Evolutionary conservation across 2,797 vertebrate species (phyloP), one percentile per base, ranked within the genome.

Genomic region (Tarsius wallacei): DNA sequence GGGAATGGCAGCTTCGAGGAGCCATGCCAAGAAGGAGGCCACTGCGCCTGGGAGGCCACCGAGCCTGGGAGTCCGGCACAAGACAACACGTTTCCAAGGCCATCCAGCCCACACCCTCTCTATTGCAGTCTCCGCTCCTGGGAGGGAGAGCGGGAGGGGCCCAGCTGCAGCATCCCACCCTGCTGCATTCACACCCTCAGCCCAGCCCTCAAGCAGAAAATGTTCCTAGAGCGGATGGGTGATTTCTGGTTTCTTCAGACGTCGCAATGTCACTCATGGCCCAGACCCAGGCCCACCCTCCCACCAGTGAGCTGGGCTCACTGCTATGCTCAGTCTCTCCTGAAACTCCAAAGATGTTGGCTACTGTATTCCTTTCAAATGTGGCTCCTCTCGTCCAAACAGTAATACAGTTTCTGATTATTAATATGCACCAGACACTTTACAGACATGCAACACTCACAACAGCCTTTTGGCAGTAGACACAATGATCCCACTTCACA

Each of bases 171-270:
- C 94, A 87, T 28, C 24, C 13, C 21, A 31, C 87, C 57, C 51
- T 33, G 28, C 76, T 31, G 36, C 19, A 36, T 61, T 93, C 96
- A 93, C 88, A 87, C 94, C 97, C 93, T 97, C 73, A n/a, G 53
- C 19, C 10, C n/a, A 61, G 78, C 88, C 90, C 59, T 73, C 7
- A 4, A 88, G 96, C 70, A 74, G 77, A 90, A 94, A 88, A 78
- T 19, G 85, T 97, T 95, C 83, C 88, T 91, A 84, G 82, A 95
- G 57, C n/a, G 1, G 7, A 31, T 71, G n/a, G 36, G 14, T 19
- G 49, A 83, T 70, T 87, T 70, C 76, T 63, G 70, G 31, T 74
- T 96, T 81, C 74, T 80, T 92, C 93, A 74, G 70, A 93, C 24
- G 28, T 8, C 51, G 24, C 11, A 77, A 74, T 14, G 76, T 16